Evolutionary conservation across 2,797 vertebrate species (phyloP).

Genomic region (Rhyacichthys aspro): DNA sequence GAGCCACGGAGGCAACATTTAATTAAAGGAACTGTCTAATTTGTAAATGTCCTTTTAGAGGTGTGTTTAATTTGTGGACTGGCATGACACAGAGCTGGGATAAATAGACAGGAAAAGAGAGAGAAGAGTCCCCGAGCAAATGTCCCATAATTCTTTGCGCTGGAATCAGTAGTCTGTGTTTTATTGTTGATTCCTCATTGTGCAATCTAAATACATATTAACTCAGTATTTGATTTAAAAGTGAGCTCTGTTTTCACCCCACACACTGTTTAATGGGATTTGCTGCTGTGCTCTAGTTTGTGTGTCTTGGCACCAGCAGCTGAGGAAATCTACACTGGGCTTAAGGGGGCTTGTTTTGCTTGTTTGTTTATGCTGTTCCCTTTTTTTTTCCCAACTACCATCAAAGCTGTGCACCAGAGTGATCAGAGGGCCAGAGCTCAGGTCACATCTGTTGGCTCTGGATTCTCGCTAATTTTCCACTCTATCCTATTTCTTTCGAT

Average conservation of each 20-base stretch:
- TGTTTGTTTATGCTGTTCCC: conserved; percentile 56
- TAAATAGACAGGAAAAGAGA: conserved; percentile 6
- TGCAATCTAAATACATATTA: conserved; percentile 55
- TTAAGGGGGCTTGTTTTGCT: conserved; percentile 54
- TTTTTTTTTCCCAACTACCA: conserved; percentile 35
- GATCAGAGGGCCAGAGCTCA: conserved; percentile 50
- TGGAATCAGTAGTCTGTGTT: conserved; percentile 29
- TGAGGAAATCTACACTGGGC: conserved; percentile 59
- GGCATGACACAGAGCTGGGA: conserved; percentile 14
- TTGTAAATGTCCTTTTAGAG: background rate
- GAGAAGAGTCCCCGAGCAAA: conserved; percentile 6
- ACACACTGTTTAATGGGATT: conserved; percentile 62
- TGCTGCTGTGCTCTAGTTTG: conserved; percentile 51
- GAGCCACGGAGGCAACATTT: conserved; percentile 2
- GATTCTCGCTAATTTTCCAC: conserved; percentile 41
- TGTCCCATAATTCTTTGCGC: conserved; percentile 17
- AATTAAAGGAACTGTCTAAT: conserved; percentile 4
- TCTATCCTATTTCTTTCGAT: conserved; percentile 24
- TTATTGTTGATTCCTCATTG: conserved; percentile 44
- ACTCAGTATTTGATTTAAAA: conserved; percentile 61
- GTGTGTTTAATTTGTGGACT: conserved; percentile 15
- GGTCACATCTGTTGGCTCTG: conserved; percentile 52
- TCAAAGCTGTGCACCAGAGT: conserved; percentile 51
- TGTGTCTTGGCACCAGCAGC: conserved; percentile 64
- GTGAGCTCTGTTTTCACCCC: conserved; percentile 50